phyloP scores from a whole-genome alignment of 92 coral and sea anemone species.

The Chrysogorgia sp. region DNA sequence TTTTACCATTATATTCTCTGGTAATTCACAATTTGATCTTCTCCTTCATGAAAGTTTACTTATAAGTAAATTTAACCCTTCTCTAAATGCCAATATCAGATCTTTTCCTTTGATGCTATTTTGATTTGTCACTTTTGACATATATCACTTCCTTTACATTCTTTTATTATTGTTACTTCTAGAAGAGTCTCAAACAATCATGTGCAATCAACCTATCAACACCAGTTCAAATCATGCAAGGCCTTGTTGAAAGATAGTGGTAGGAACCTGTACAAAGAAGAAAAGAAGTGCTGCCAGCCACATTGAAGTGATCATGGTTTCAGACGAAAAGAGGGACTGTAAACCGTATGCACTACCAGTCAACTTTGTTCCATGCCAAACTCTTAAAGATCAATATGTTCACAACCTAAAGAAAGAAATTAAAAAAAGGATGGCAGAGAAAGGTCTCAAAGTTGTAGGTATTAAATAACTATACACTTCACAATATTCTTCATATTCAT shows the following conservation, averaged over 20 bases:
- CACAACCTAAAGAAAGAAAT: slow-evolving; percentile 44
- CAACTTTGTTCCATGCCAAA: slow-evolving; percentile 45
- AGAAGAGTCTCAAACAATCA: slow-evolving; percentile 24
- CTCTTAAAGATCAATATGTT: slow-evolving; percentile 50
- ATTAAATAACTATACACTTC: too few species aligned
- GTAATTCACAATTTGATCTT: too few species aligned
- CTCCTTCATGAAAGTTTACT: too few species aligned
- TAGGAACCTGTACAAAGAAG: slow-evolving; percentile 11
- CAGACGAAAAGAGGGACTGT: slow-evolving; percentile 12
- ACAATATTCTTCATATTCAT: too few species aligned
- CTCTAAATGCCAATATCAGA: too few species aligned
- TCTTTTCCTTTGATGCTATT: too few species aligned
- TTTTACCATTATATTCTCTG: too few species aligned
- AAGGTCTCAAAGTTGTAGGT: slow-evolving; percentile 53
- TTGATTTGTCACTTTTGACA: too few species aligned
- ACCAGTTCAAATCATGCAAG: slow-evolving; percentile 17
- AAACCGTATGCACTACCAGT: slow-evolving; percentile 64
- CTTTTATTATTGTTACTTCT: too few species aligned
- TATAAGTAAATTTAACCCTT: too few species aligned
- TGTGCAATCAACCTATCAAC: slow-evolving; percentile 9
- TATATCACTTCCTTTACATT: too few species aligned
- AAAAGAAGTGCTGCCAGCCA: slow-evolving; percentile 7
- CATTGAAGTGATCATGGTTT: slow-evolving; percentile 19
- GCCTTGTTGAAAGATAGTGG: slow-evolving; percentile 3
- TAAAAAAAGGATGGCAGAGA: slow-evolving; percentile 46